phyloP scores from a whole-genome alignment of 2,113 vertebrate genomes.

The Podocnemis expansa region DNA sequence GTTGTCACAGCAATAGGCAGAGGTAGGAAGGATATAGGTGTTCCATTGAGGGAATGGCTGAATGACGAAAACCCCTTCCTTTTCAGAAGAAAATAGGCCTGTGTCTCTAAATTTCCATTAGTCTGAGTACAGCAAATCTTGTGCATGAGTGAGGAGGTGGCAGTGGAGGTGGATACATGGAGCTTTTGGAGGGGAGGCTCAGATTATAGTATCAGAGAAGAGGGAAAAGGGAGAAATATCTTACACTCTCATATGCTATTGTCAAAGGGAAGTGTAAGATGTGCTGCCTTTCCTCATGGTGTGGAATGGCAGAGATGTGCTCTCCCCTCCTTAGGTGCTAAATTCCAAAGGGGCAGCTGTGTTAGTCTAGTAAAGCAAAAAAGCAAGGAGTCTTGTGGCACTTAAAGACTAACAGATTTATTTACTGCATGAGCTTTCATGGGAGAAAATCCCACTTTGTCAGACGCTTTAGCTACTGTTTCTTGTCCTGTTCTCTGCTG shows the following conservation, averaged over 20 bases:
- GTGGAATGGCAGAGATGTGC: background rate
- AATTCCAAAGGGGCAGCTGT: no score
- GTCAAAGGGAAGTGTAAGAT: background rate
- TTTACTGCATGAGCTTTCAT: no score
- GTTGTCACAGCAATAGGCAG: background rate
- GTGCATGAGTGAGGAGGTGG: background rate
- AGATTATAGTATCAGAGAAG: background rate
- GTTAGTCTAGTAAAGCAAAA: no score
- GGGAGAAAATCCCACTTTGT: no score
- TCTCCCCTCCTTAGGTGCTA: background rate
- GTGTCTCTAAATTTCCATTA: background rate
- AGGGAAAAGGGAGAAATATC: background rate
- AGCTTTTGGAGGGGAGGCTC: background rate
- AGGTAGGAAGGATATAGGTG: background rate
- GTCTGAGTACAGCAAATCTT: background rate
- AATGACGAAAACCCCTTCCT: background rate
- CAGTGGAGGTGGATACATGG: background rate
- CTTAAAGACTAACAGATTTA: no score
- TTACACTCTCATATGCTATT: background rate
- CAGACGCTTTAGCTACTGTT: background rate
- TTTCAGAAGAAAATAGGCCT: background rate
- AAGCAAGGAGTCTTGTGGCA: no score
- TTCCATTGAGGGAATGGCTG: background rate
- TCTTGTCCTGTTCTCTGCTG: conserved; percentile 8
- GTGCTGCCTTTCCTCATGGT: background rate